Percentiles rank a stretch among this genome's conserved stretches.
phyloP scores from a whole-genome alignment of 2,888 invertebrate genomes.

The Buathra laborator region DNA sequence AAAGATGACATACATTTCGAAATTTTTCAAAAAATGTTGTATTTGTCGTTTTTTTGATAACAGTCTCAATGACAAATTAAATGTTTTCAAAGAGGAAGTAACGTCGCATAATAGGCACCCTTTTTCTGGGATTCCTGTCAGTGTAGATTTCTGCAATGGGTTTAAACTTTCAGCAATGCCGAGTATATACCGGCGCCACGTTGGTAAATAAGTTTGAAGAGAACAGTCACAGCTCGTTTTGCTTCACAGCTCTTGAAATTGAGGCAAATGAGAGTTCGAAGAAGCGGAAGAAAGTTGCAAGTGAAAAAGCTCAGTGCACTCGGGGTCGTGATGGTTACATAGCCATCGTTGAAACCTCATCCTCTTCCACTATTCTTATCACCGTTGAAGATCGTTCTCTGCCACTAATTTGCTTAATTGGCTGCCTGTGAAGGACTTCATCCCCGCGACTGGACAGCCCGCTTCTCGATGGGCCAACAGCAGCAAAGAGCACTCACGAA shows the following conservation, averaged over 20 bases:
- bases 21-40: neutral
- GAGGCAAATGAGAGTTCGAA: neutral
- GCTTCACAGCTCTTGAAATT: neutral
- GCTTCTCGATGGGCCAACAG: constrained; percentile 12
- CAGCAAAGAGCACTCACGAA: constrained; percentile 22
- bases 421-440: constrained; percentile 47
- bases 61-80: too few relatives aligned
- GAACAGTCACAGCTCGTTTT: constrained; percentile 21
- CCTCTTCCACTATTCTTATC: constrained; percentile 55
- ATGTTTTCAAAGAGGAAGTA: too few relatives aligned
- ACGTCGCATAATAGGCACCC: neutral
- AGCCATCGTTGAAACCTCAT: constrained; percentile 36
- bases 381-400: constrained; percentile 53
- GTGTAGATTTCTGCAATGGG: neutral
- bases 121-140: neutral
- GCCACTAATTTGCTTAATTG: constrained; percentile 67
- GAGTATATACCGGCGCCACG: neutral
- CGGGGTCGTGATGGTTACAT: constrained; percentile 39
- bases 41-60: neutral
- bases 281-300: constrained; percentile 9
- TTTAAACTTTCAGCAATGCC: neutral
- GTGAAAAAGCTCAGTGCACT: constrained; percentile 23
- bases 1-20: neutral
- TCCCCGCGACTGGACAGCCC: constrained; percentile 18
- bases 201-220: constrained; percentile 50